Percentiles rank a stretch among this genome's conserved stretches.
These are phyloP conservation scores for Amblyopsis hoosieri DNA, from an alignment of 2,797 vertebrate species.

Conservation along the genomic window DNA sequence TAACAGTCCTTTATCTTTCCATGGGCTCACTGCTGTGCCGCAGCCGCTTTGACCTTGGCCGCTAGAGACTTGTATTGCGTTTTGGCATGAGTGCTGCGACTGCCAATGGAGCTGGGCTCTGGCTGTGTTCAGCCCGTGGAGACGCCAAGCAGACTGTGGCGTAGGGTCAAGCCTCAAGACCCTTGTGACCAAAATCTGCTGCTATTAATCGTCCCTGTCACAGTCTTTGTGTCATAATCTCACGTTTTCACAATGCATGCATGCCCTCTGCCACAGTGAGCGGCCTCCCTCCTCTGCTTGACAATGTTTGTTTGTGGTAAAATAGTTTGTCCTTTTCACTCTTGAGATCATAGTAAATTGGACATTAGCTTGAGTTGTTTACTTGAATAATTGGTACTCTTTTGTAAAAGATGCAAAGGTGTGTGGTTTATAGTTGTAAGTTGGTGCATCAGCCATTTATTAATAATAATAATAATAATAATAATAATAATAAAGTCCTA, in stretches of 20 bases:
- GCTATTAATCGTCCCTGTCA: slow-evolving; percentile 67
- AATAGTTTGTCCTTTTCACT: slow-evolving; percentile 22
- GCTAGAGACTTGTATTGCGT: slow-evolving; percentile 8
- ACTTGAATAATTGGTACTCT: slow-evolving; percentile 60
- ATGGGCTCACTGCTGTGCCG: slow-evolving; percentile 17
- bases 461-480: slow-evolving; percentile 15
- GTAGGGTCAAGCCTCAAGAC: slow-evolving; percentile 47
- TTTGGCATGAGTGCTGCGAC: slow-evolving; percentile 23
- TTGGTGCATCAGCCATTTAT: slow-evolving; percentile 47
- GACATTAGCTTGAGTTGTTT: slow-evolving; percentile 57
- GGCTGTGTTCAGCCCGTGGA: slow-evolving; percentile 38
- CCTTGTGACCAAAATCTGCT: slow-evolving; percentile 35
- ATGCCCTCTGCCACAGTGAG: slow-evolving; percentile 54
- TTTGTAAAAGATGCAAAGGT: slow-evolving; percentile 38
- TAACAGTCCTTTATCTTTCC: slow-evolving; percentile 22
- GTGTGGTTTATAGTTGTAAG: slow-evolving; percentile 33
- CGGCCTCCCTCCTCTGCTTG: slow-evolving; percentile 38
- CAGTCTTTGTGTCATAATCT: slow-evolving; percentile 64
- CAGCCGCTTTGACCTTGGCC: slow-evolving; percentile 27
- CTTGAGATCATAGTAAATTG: slow-evolving; percentile 29
- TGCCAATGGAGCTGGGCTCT: slow-evolving; percentile 37
- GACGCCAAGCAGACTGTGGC: slow-evolving; percentile 28
- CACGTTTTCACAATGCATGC: slow-evolving; percentile 38
- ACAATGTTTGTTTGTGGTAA: slow-evolving; percentile 41
- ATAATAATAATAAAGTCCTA: slow-evolving; percentile 10